These are phyloP conservation scores for Hydropotes inermis DNA, from an alignment of 2,113 vertebrate species.

Conservation along the genomic window DNA sequence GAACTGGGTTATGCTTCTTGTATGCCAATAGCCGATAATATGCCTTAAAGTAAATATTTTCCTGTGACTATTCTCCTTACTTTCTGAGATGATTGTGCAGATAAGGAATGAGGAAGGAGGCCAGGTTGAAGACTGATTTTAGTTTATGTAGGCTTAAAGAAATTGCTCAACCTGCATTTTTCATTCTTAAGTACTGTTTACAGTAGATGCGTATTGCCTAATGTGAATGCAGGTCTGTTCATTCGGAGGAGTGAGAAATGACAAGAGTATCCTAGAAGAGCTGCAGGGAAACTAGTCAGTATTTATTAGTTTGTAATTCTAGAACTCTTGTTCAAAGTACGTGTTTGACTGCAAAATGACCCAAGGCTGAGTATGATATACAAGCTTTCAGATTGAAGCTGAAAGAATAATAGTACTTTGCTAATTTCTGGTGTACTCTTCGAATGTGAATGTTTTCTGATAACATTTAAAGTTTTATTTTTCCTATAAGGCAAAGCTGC, in stretches of 20 bases:
- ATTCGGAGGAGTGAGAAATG: background rate
- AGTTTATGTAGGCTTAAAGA: background rate
- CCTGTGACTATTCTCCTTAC: background rate
- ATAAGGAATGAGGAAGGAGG: background rate
- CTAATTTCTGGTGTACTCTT: background rate
- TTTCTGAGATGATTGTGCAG: background rate
- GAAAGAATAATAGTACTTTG: background rate
- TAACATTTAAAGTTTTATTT: background rate
- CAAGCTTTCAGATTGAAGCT: background rate
- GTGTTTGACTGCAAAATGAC: background rate
- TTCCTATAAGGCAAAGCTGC: background rate
- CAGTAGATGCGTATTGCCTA: background rate
- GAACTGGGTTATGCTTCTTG: background rate
- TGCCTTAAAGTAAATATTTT: background rate
- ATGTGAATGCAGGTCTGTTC: background rate
- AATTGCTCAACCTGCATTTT: background rate
- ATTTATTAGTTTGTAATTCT: conserved; percentile 24
- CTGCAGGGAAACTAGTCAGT: background rate
- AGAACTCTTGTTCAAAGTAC: background rate
- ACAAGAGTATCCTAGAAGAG: background rate
- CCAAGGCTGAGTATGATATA: background rate
- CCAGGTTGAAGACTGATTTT: background rate
- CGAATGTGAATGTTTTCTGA: background rate
- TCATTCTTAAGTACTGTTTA: conserved; percentile 3
- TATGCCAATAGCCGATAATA: background rate